Evolutionary conservation across 2,797 vertebrate species (phyloP).

Genomic region (Lateolabrax maculatus): DNA sequence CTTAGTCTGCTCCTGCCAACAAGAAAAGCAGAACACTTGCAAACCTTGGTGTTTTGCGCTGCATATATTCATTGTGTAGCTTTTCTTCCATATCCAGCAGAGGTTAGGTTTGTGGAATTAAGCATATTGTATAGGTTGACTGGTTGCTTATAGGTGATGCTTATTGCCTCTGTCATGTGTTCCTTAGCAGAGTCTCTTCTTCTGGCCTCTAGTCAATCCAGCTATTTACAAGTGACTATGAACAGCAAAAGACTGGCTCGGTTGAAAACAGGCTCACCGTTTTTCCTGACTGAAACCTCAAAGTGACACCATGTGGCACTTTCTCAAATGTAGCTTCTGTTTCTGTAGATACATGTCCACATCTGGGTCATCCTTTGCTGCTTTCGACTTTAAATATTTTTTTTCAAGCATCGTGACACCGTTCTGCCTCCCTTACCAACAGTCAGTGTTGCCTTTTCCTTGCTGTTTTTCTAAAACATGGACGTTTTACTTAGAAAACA

Average conservation of each 20-base stretch:
- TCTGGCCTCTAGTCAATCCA: conserved; percentile 40
- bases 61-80: conserved; percentile 1
- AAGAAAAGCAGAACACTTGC: neutral
- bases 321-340: conserved; percentile 27
- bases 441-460: neutral
- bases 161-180: conserved; percentile 35
- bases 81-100: conserved; percentile 11
- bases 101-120: neutral
- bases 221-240: conserved; percentile 31
- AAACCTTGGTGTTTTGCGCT: neutral
- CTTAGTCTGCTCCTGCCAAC: conserved; percentile 22
- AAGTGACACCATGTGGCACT: conserved; percentile 22
- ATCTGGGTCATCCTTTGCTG: conserved; percentile 19
- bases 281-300: conserved; percentile 15
- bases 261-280: conserved; percentile 3
- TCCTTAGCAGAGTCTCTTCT: conserved; percentile 18
- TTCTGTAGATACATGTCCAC: conserved; percentile 16
- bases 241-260: conserved; percentile 16
- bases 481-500: too few relatives aligned
- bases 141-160: conserved; percentile 14
- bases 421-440: neutral
- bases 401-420: neutral
- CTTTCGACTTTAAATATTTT: neutral
- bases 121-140: neutral
- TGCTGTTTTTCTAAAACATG: neutral